Percentiles rank a stretch among this genome's conserved stretches.
These are phyloP conservation scores for Cottus gobio DNA, from an alignment of 2,113 vertebrate species.

Conservation along the genomic window DNA sequence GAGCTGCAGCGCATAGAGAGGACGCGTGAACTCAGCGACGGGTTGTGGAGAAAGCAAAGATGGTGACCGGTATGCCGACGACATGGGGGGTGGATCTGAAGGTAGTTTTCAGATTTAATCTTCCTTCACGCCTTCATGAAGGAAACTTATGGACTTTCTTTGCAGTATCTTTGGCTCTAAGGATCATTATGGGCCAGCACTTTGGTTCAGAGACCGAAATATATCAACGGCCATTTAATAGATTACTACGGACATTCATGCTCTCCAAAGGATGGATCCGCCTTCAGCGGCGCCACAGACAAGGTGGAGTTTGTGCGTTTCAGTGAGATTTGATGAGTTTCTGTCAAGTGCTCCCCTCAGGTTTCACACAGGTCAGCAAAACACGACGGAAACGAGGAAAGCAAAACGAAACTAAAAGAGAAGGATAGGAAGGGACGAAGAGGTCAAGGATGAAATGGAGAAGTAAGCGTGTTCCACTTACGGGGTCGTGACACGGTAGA, in stretches of 20 bases:
- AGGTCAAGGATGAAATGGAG: not conserved
- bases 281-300: not conserved
- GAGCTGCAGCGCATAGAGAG: slow-evolving; percentile 35
- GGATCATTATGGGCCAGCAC: not conserved
- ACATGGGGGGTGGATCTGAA: not conserved
- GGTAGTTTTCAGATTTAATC: not conserved
- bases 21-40: not conserved
- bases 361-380: not conserved
- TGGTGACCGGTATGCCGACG: not conserved
- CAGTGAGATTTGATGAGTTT: not conserved
- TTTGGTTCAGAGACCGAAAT: not conserved
- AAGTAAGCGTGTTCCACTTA: not conserved
- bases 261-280: not conserved
- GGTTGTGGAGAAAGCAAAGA: not conserved
- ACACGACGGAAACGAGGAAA: not conserved
- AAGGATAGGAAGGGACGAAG: not conserved
- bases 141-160: not conserved
- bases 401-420: not conserved
- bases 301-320: not conserved
- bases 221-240: not conserved
- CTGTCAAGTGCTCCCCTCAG: not conserved
- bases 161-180: not conserved
- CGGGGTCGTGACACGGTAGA: not conserved
- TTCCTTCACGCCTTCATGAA: not conserved
- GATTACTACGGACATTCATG: not conserved